Conservation (phyloP, 2,797 vertebrate species). For the Astyanax mexicanus region DNA sequence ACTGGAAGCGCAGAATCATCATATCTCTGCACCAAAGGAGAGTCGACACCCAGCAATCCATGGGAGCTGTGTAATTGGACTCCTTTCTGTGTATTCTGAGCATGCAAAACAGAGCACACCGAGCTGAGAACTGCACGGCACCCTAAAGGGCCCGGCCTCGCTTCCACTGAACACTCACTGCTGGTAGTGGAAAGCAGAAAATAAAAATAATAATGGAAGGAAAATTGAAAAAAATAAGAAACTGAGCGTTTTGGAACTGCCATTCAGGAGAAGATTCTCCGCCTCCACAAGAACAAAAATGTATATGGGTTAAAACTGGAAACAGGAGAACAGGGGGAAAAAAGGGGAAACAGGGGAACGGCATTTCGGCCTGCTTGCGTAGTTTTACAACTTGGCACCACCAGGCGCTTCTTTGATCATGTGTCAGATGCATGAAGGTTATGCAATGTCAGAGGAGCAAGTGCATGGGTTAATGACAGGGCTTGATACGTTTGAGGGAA, state of each 20-base stretch:
- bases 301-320: background rate
- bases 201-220: no score
- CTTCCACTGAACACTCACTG: conserved; percentile 57
- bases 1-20: conserved; percentile 79
- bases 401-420: background rate
- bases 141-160: conserved; percentile 64
- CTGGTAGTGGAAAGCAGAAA: conserved; percentile 70
- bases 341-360: background rate
- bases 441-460: conserved; percentile 26
- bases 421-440: conserved; percentile 13
- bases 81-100: conserved; percentile 77
- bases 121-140: conserved; percentile 71
- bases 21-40: conserved; percentile 72
- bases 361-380: background rate
- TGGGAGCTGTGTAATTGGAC: conserved; percentile 78
- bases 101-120: conserved; percentile 75
- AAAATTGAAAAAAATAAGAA: no score
- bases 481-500: background rate
- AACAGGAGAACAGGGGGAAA: background rate
- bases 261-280: conserved; percentile 74
- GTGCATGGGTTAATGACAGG: background rate
- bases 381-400: background rate
- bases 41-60: conserved; percentile 79
- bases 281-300: conserved; percentile 9
- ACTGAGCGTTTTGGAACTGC: conserved; percentile 65